Base-by-base conservation (phyloP, 2,888 invertebrate genomes). In the Leptinotarsa rubiginosa region DNA sequence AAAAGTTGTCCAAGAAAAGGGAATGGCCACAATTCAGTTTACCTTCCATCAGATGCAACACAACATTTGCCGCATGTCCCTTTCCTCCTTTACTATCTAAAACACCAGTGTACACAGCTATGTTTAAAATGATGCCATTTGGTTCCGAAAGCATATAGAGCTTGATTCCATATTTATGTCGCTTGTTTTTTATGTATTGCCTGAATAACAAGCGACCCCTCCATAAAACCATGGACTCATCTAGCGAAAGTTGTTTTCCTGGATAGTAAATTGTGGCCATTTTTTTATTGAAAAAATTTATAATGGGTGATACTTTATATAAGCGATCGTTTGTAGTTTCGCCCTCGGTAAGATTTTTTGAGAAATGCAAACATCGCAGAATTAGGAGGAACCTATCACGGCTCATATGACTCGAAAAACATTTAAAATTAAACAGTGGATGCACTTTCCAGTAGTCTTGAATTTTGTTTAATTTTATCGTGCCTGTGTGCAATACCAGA, bases 261-360 rank as follows among this genome's bases (percentile, higher is more conserved):
- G 80, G 78, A 64, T 77, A 54, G n/a, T 54, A 54, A 22, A 22
- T 22, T 22, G 4, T 12, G 4, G n/a, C 18, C 54, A 54, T 54
- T 18, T 65, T 77, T 1, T 47, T 22, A 67, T 54, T 54, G 54
- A 54, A 54, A 54, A 10, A 54, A 54, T 20, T n/a, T 4, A 54
- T n/a, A 18, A 54, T 5, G 18, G 81, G 81, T 31, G 77, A 76
- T 54, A 86, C 83, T 83, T 86, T 85, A 18, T 25, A 70, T 65
- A 75, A 50, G 22, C 69, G 47, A 52, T 75, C 70, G n/a, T 15
- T 41, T 47, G 18, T 54, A n/a, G 59, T 50, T 64, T 47, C 50
- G 20, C 22, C 41, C 20, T 50, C 47, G 47, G 25, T 56, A 31
- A 59, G 69, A 59, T 69, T 69, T 59, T 41, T 25, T 12, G 18